Percentiles rank a stretch among this genome's conserved stretches.
phyloP scores from a whole-genome alignment of 1,140 invertebrate genomes.

The Cydia strobilella region DNA sequence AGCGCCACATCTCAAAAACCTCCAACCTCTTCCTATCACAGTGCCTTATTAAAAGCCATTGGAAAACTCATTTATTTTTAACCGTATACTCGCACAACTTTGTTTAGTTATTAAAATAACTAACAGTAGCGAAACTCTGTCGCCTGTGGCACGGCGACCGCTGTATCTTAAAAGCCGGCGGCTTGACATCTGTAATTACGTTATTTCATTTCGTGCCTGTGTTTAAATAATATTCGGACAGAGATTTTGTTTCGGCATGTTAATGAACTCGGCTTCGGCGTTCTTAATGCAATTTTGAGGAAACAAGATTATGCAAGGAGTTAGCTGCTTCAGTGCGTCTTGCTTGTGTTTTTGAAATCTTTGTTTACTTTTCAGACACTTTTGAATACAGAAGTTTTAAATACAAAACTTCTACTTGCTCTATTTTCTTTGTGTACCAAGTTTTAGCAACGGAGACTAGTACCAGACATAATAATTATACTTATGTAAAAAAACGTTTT shows the following conservation, averaged over 20 bases:
- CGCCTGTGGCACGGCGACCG: neutral
- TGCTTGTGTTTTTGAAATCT: neutral
- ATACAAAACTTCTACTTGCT: too few relatives aligned
- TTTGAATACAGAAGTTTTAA: neutral
- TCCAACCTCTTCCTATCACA: too few relatives aligned
- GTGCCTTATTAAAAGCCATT: too few relatives aligned
- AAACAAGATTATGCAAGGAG: conserved; percentile 10
- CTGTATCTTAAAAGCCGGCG: conserved; percentile 9
- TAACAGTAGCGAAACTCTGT: neutral
- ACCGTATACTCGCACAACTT: too few relatives aligned
- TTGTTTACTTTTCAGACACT: neutral
- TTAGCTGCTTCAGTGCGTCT: neutral
- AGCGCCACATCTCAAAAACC: too few relatives aligned
- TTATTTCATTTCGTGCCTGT: conserved; percentile 5
- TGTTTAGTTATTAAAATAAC: too few relatives aligned
- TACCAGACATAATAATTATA: too few relatives aligned
- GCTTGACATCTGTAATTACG: conserved; percentile 16
- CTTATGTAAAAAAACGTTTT: too few relatives aligned
- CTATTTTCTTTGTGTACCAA: too few relatives aligned
- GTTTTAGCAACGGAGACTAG: too few relatives aligned
- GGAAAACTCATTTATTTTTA: too few relatives aligned
- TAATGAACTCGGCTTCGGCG: conserved; percentile 13
- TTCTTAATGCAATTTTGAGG: neutral
- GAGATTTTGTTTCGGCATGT: neutral
- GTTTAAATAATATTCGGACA: conserved; percentile 21